Evolutionary conservation across 1,140 invertebrate species (phyloP).

Genomic region (Formica exsecta): DNA sequence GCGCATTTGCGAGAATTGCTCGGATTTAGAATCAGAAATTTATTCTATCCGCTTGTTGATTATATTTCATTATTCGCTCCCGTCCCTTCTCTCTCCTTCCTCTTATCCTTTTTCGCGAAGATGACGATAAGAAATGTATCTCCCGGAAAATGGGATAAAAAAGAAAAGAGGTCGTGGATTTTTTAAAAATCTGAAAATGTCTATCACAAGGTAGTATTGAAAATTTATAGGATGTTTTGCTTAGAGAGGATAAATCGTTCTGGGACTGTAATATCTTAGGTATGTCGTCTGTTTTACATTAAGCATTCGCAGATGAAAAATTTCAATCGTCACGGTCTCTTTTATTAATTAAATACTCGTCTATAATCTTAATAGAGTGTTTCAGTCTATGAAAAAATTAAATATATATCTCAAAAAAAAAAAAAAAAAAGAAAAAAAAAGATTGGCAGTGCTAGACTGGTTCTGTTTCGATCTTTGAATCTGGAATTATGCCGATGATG

Average conservation of each 20-base stretch:
- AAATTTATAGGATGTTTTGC: constrained; percentile 51
- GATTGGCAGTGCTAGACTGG: constrained; percentile 73
- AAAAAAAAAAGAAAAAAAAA: constrained; percentile 34
- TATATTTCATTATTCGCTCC: not conserved
- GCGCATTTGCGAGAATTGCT: not conserved
- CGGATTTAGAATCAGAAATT: constrained; percentile 10
- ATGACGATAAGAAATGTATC: constrained; percentile 21
- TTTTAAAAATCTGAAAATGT: constrained; percentile 58
- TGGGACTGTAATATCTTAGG: not conserved
- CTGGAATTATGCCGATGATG: constrained; percentile 34
- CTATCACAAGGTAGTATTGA: constrained; percentile 71
- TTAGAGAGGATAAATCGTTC: constrained; percentile 55
- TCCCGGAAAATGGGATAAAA: constrained; percentile 42
- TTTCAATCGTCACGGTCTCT: constrained; percentile 48
- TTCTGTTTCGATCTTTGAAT: constrained; percentile 31
- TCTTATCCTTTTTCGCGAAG: constrained; percentile 39
- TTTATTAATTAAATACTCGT: constrained; percentile 73
- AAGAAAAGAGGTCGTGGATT: constrained; percentile 41
- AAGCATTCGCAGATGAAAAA: constrained; percentile 23
- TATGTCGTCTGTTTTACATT: constrained; percentile 14
- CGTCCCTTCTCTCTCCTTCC: not conserved
- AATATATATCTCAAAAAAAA: constrained; percentile 69
- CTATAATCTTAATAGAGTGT: constrained; percentile 65
- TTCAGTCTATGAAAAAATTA: constrained; percentile 79
- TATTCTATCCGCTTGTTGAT: not conserved